phyloP scores from a whole-genome alignment of 2,797 vertebrate genomes.

The Rhinoraja longicauda region DNA sequence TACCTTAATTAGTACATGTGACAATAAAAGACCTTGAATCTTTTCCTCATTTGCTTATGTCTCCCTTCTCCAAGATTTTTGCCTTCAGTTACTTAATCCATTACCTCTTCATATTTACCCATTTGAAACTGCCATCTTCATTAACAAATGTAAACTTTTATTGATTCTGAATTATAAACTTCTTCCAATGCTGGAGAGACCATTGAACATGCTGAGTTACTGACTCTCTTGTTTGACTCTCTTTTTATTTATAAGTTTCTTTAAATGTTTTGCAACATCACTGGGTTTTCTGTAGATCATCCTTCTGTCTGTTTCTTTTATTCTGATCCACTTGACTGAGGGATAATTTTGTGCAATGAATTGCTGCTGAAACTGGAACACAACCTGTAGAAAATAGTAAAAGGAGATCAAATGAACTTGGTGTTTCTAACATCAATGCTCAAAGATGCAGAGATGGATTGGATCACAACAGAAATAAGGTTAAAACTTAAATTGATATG shows the following conservation, averaged over 20 bases:
- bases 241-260: conserved; percentile 61
- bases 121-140: background rate
- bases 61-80: background rate
- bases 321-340: conserved; percentile 61
- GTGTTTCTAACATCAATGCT: background rate
- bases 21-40: too few relatives aligned
- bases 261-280: conserved; percentile 65
- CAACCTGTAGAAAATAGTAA: conserved; percentile 56
- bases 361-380: conserved; percentile 64
- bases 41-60: background rate
- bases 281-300: conserved; percentile 70
- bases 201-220: conserved; percentile 46
- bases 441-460: background rate
- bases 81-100: background rate
- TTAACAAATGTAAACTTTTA: background rate
- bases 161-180: background rate
- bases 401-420: background rate
- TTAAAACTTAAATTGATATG: background rate
- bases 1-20: too few relatives aligned
- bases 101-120: too few relatives aligned
- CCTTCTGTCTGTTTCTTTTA: conserved; percentile 63
- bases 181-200: background rate
- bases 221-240: conserved; percentile 60
- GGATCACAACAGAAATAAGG: background rate
- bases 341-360: conserved; percentile 65